Conservation (phyloP, 2,797 vertebrate genomes). For the Limnodromus scolopaceus region DNA sequence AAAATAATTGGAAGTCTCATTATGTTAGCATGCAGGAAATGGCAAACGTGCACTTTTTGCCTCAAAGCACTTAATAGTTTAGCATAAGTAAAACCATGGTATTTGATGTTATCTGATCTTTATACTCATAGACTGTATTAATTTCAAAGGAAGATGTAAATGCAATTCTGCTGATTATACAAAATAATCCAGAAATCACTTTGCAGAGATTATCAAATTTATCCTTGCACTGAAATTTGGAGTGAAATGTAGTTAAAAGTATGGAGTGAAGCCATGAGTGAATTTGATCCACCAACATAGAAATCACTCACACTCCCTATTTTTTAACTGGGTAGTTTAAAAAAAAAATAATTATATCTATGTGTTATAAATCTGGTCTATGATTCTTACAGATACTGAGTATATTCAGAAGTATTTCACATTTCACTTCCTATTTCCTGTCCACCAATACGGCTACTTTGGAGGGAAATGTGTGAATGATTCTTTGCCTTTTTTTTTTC, state of each 20-base stretch:
- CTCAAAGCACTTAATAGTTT: neutral
- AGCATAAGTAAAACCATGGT: neutral
- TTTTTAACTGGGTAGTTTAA: neutral
- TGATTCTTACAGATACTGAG: neutral
- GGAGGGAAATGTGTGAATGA: neutral
- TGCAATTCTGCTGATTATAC: neutral
- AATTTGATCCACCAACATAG: neutral
- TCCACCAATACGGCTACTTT: neutral
- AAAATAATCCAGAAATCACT: neutral
- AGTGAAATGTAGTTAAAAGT: neutral
- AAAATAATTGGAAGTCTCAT: neutral
- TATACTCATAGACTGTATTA: neutral
- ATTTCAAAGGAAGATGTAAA: neutral
- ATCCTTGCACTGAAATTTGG: neutral
- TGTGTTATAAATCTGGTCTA: neutral
- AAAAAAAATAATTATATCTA: neutral
- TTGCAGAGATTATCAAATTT: neutral
- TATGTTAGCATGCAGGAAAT: neutral
- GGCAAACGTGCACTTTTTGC: neutral
- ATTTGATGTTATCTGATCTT: neutral
- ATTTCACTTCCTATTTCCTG: neutral
- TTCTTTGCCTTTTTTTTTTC: neutral
- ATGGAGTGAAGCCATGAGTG: neutral
- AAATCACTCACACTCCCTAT: neutral
- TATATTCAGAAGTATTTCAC: neutral